A percentile compares a stretch with the other conserved stretches of the same genome.
These are phyloP conservation scores for Pristionchus arcanus DNA, from an alignment of 2,888 invertebrate genomes.

Conservation along the genomic window DNA sequence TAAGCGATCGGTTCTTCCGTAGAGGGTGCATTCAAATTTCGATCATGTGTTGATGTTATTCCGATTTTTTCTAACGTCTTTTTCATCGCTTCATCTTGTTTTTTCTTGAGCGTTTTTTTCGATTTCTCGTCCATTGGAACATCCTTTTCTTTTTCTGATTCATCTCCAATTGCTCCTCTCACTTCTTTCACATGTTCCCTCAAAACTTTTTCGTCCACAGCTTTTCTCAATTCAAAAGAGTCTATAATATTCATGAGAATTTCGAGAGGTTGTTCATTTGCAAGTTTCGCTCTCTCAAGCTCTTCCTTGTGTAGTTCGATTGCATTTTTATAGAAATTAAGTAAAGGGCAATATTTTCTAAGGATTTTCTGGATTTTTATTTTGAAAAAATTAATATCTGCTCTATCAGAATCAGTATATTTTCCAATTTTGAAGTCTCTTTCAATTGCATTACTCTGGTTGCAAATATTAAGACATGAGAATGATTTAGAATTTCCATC, in stretches of 20 bases:
- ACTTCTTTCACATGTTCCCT: no score
- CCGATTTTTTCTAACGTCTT: neutral
- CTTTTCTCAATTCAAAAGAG: neutral
- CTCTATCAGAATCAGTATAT: neutral
- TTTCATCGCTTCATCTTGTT: neutral
- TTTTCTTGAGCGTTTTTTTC: neutral
- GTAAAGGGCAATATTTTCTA: neutral
- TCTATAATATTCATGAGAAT: constrained; percentile 13
- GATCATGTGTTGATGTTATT: neutral
- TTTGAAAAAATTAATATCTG: neutral
- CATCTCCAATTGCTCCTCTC: no score
- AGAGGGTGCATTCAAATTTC: neutral
- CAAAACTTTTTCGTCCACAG: neutral
- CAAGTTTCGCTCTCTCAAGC: neutral
- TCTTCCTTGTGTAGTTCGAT: neutral
- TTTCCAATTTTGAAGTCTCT: neutral
- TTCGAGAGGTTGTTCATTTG: neutral
- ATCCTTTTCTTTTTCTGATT: neutral
- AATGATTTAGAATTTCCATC: neutral
- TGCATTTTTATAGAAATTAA: neutral
- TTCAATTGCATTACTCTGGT: neutral
- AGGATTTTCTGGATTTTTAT: neutral
- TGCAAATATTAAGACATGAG: constrained; percentile 7
- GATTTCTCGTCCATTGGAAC: neutral
- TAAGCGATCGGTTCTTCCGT: neutral